Evolutionary conservation across 35 echinoderm and acorn worm species (phyloP).

Genomic region (Lytechinus variegatus): DNA sequence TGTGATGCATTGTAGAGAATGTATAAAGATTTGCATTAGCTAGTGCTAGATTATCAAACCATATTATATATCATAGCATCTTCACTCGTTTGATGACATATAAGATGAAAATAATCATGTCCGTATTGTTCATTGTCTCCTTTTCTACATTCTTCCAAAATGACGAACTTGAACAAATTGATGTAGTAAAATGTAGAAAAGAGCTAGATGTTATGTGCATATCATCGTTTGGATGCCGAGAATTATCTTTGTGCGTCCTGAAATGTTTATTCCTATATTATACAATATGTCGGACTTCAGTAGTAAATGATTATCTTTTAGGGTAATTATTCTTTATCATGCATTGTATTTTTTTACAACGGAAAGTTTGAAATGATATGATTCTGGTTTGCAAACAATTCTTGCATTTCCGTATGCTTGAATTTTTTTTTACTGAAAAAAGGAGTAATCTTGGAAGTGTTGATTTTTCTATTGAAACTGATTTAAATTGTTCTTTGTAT

Average conservation of each 20-base stretch:
- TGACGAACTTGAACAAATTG: neutral
- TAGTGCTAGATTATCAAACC: neutral
- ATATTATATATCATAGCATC: neutral
- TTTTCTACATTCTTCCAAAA: neutral
- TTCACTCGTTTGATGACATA: neutral
- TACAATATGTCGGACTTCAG: neutral
- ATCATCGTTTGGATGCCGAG: neutral
- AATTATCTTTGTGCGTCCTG: neutral
- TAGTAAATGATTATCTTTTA: neutral
- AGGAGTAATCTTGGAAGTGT: neutral
- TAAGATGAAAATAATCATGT: neutral
- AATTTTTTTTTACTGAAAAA: neutral
- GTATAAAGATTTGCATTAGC: neutral
- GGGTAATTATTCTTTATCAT: neutral
- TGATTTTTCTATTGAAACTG: neutral
- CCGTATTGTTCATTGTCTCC: neutral
- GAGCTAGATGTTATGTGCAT: neutral
- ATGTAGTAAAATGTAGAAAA: neutral
- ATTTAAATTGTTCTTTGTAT: neutral
- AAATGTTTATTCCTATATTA: neutral
- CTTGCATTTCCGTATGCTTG: neutral
- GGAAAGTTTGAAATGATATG: neutral
- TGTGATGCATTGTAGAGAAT: neutral
- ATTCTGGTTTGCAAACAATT: neutral
- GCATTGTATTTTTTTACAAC: neutral